These are phyloP conservation scores for Pleuronectes platessa DNA, from an alignment of 2,113 vertebrate genomes.

Conservation along the genomic window DNA sequence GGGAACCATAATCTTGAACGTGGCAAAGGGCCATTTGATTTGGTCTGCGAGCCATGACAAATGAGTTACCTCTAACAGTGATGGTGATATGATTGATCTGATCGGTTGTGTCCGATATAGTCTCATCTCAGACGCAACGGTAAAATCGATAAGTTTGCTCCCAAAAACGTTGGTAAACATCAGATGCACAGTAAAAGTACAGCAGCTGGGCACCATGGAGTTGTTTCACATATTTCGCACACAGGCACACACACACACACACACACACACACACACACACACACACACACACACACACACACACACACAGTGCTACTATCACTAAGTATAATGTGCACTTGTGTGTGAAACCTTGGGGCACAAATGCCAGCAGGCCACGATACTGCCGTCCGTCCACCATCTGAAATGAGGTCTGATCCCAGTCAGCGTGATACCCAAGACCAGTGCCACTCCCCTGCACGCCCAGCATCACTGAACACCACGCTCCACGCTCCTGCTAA, in stretches of 20 bases:
- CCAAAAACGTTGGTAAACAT: conserved; percentile 80
- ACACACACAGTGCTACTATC: conserved; percentile 35
- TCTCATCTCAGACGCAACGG: conserved; percentile 3
- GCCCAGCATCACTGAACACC: conserved; percentile 37
- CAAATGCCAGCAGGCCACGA: conserved; percentile 46
- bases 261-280: too few relatives aligned
- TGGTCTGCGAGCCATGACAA: conserved; percentile 38
- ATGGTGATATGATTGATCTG: background rate
- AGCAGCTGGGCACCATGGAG: conserved; percentile 77
- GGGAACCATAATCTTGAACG: conserved; percentile 23
- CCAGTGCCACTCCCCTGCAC: conserved; percentile 30
- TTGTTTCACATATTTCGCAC: conserved; percentile 44
- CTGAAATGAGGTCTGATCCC: conserved; percentile 52
- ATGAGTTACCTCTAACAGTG: conserved; percentile 15
- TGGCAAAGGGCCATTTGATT: conserved; percentile 49
- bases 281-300: background rate
- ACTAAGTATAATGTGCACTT: conserved; percentile 45
- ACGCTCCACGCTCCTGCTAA: conserved; percentile 43
- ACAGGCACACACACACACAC: background rate
- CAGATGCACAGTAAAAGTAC: conserved; percentile 76
- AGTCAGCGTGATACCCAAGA: conserved; percentile 58
- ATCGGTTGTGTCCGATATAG: conserved; percentile 37
- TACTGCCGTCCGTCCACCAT: conserved; percentile 8
- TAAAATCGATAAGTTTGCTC: background rate
- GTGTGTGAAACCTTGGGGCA: conserved; percentile 27